Conservation (phyloP, 2,888 invertebrate genomes). For the Microctonus hyperodae region DNA sequence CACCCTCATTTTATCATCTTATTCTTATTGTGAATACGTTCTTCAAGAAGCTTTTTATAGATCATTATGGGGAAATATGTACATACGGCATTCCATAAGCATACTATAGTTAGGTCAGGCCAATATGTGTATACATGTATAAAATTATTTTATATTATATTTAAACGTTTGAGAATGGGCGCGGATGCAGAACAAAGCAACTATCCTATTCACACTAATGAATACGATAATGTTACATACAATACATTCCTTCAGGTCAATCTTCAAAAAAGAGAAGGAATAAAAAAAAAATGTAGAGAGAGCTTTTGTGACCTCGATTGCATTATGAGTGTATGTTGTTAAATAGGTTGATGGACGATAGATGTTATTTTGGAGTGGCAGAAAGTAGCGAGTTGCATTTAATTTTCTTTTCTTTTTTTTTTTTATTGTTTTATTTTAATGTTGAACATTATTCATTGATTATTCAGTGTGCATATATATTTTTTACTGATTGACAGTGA, state of each 20-base stretch:
- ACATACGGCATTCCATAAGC: conserved; percentile 17
- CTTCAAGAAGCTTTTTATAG: conserved; percentile 27
- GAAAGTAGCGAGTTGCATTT: not conserved
- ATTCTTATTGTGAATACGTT: conserved; percentile 24
- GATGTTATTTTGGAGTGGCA: not conserved
- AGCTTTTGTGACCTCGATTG: conserved; percentile 6
- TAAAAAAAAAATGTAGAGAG: not conserved
- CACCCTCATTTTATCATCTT: conserved; percentile 19
- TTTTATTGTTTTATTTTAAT: not conserved
- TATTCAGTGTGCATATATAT: not conserved
- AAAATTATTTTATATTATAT: not conserved
- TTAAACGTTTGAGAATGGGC: conserved; percentile 3
- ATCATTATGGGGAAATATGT: conserved; percentile 26
- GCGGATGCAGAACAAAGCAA: conserved; percentile 15
- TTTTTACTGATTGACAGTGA: not conserved
- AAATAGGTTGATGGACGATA: not conserved
- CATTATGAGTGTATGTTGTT: not conserved
- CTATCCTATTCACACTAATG: conserved; percentile 6
- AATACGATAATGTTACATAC: conserved; percentile 17
- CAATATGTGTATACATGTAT: not conserved
- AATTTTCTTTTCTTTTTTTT: no score
- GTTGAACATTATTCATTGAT: not conserved
- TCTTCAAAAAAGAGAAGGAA: not conserved
- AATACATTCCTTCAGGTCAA: not conserved
- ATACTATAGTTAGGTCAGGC: conserved; percentile 6